phyloP scores from a whole-genome alignment of 1,140 invertebrate genomes.

The Drosophila prosaltans region DNA sequence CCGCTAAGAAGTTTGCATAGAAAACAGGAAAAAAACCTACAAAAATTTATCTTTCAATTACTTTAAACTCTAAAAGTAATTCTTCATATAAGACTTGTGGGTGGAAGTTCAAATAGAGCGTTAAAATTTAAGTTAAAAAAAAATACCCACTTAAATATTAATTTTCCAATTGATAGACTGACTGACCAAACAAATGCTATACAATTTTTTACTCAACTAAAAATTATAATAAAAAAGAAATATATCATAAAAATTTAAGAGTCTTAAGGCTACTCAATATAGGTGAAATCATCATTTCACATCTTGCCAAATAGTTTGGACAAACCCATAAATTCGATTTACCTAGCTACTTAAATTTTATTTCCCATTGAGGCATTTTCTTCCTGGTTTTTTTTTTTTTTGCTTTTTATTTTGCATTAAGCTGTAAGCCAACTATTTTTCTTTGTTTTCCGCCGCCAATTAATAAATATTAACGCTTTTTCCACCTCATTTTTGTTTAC shows the following conservation, averaged over 20 bases:
- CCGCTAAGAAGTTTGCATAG: too few relatives aligned
- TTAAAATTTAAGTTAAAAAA: too few relatives aligned
- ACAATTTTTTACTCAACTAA: too few relatives aligned
- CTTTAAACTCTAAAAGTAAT: too few relatives aligned
- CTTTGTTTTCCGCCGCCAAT: conserved; percentile 50
- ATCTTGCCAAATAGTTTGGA: background rate
- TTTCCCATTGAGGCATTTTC: background rate
- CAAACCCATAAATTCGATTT: background rate
- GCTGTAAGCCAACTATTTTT: background rate
- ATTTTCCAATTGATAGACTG: too few relatives aligned
- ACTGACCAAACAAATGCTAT: too few relatives aligned
- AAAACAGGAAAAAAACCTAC: too few relatives aligned
- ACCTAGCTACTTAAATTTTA: conserved; percentile 8
- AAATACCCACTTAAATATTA: too few relatives aligned
- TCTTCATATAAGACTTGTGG: too few relatives aligned
- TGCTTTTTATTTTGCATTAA: conserved; percentile 5
- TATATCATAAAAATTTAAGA: background rate
- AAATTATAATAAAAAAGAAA: too few relatives aligned
- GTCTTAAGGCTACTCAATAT: background rate
- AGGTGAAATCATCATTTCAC: background rate
- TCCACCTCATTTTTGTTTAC: conserved; percentile 34
- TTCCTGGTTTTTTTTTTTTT: background rate
- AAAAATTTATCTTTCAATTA: too few relatives aligned
- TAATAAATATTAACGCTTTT: conserved; percentile 76
- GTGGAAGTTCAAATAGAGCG: too few relatives aligned